Evolutionary conservation across 1,140 invertebrate species (phyloP).

Genomic region (Choristoneura fumiferana): DNA sequence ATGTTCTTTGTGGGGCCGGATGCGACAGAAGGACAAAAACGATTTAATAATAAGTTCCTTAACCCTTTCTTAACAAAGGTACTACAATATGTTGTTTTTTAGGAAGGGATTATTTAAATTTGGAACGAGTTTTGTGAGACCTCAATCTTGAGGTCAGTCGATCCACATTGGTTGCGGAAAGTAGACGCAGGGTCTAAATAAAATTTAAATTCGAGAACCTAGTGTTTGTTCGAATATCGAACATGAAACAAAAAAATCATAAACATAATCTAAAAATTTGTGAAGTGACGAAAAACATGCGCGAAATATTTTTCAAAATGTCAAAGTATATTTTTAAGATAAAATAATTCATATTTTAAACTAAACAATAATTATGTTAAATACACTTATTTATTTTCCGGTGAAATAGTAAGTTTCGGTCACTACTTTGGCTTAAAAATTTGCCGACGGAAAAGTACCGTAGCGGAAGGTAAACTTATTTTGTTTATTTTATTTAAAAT

Average conservation of each 20-base stretch:
- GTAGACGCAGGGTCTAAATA: conserved; percentile 36
- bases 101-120: conserved; percentile 70
- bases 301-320: neutral
- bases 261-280: neutral
- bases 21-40: conserved; percentile 74
- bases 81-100: conserved; percentile 74
- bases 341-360: neutral
- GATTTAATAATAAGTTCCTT: conserved; percentile 76
- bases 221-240: neutral
- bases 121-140: conserved; percentile 64
- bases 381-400: neutral
- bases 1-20: conserved; percentile 73
- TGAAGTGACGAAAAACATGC: conserved; percentile 8
- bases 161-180: conserved; percentile 44
- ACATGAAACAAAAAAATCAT: neutral
- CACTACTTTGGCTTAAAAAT: neutral
- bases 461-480: too few species aligned
- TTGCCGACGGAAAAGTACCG: conserved; percentile 26
- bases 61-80: conserved; percentile 75
- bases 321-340: neutral
- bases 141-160: conserved; percentile 59
- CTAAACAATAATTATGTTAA: neutral
- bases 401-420: neutral
- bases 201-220: conserved; percentile 16
- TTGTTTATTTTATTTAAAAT: too few species aligned